Evolutionary conservation across 1,140 invertebrate genomes (phyloP), one percentile per base, ranked within the genome.

Genomic region (Druon quercuslanigerum): DNA sequence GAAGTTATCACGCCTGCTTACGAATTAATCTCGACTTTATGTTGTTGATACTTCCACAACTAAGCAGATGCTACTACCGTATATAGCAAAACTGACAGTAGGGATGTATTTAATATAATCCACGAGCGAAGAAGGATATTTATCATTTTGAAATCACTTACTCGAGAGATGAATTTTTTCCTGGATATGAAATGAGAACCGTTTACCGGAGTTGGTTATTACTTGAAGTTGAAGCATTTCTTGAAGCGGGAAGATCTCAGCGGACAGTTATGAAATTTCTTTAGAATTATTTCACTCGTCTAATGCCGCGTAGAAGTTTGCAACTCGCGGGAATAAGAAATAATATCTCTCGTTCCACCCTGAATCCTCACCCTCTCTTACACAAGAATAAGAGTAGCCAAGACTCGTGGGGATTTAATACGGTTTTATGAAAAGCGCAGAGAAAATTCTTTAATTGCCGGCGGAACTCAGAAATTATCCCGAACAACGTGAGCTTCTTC

Each of bases 201-300:
- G 75, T 82, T 81, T 83, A 82, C 83, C 81, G 46, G 17, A 13
- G 20, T 52, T 51, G 70, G 77, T 75, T 75, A 82, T 80, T 79
- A 79, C 75, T 77, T 71, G 66, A 71, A 70, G 82, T 77, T 71
- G 66, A 71, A 70, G 82, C 76, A 80, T 82, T 76, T 83, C 81
- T 86, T 85, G 84, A 80, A 79, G 51, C 75, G 73, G 74, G 73
- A 73, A 76, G 80, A 77, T 81, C 77, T 82, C 66, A 72, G 75
- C 71, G 78, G 83, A 90, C 89, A 90, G 89, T 91, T 90, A 90
- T 91, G 89, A 90, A 90, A 90, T 88, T 90, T 88, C 87, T 87
- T 88, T 85, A 87, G 83, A 91, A 90, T 90, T 90, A 90, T 91
- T 90, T 85, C 86, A 81, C 82, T 81, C 83, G 80, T 80, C 86